Conservation (phyloP, 2,113 vertebrate species). For the Pseudolaguvia tuberculata region DNA sequence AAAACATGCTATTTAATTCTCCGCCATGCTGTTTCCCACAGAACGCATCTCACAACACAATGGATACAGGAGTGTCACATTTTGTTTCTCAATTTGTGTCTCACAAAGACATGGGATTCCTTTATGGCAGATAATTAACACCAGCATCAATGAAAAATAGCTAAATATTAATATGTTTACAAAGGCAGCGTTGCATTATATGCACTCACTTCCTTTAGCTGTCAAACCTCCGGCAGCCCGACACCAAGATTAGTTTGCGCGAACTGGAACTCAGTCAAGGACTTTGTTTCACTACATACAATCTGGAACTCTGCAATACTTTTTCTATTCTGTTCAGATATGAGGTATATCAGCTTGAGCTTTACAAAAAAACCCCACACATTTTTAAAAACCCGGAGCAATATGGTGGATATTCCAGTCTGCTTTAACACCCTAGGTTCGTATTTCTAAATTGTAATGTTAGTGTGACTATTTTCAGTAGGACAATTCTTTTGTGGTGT, state of each 20-base stretch:
- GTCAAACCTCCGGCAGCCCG: slow-evolving; percentile 31
- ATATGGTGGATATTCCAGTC: background rate
- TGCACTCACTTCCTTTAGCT: slow-evolving; percentile 12
- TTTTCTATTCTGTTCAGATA: slow-evolving; percentile 44
- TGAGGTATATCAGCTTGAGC: slow-evolving; percentile 53
- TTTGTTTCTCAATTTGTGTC: slow-evolving; percentile 14
- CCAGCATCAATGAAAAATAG: slow-evolving; percentile 20
- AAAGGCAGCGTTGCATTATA: slow-evolving; percentile 34
- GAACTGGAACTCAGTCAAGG: slow-evolving; percentile 26
- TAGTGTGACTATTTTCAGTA: slow-evolving; percentile 23
- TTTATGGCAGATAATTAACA: background rate
- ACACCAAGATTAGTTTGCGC: slow-evolving; percentile 22
- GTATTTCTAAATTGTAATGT: background rate
- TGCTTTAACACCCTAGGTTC: background rate
- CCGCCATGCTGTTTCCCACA: slow-evolving; percentile 35
- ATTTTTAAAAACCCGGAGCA: slow-evolving; percentile 23
- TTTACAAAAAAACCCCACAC: slow-evolving; percentile 21
- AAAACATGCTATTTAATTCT: slow-evolving; percentile 32
- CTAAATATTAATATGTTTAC: slow-evolving; percentile 11
- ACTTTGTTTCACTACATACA: slow-evolving; percentile 47
- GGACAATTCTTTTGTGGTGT: slow-evolving; percentile 36
- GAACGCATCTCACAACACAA: slow-evolving; percentile 28
- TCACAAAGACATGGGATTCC: background rate
- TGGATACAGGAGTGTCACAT: background rate
- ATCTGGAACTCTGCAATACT: slow-evolving; percentile 33